A percentile compares a stretch with the other conserved stretches of the same genome.
Evolutionary conservation across 1,140 invertebrate genomes (phyloP).

Genomic region (Asobara japonica): DNA sequence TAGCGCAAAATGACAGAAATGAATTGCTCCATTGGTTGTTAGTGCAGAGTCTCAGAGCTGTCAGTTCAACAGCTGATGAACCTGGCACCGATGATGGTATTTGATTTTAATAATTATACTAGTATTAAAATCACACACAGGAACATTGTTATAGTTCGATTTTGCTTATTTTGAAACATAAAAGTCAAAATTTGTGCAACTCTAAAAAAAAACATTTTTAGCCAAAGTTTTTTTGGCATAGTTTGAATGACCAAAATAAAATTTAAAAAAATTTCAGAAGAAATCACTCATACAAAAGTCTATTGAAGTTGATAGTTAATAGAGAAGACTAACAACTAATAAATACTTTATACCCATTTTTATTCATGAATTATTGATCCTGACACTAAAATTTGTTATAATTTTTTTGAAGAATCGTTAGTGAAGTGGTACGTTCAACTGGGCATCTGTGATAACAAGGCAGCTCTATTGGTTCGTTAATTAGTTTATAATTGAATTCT

Average conservation of each 20-base stretch:
- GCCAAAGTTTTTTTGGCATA: no score
- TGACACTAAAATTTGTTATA: constrained; percentile 2
- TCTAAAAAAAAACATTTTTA: no score
- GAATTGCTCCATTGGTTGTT: constrained; percentile 41
- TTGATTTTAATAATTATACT: not conserved
- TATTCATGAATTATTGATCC: not conserved
- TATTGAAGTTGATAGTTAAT: no score
- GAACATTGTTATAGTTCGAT: not conserved
- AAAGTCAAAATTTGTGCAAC: no score
- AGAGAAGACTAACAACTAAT: no score
- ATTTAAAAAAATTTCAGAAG: no score
- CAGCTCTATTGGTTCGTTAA: constrained; percentile 38
- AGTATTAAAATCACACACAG: not conserved
- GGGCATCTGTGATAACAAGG: constrained; percentile 37
- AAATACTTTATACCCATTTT: no score
- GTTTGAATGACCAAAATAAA: no score
- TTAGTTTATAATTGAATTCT: no score
- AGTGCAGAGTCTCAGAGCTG: constrained; percentile 18
- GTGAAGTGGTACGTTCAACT: constrained; percentile 38
- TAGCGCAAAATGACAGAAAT: constrained; percentile 31
- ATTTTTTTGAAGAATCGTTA: constrained; percentile 34
- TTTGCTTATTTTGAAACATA: no score
- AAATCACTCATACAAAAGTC: no score
- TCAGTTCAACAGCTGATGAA: not conserved
- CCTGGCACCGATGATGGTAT: constrained; percentile 23